Conservation (phyloP, 2,888 invertebrate species). For the Pheosia gnoma region DNA sequence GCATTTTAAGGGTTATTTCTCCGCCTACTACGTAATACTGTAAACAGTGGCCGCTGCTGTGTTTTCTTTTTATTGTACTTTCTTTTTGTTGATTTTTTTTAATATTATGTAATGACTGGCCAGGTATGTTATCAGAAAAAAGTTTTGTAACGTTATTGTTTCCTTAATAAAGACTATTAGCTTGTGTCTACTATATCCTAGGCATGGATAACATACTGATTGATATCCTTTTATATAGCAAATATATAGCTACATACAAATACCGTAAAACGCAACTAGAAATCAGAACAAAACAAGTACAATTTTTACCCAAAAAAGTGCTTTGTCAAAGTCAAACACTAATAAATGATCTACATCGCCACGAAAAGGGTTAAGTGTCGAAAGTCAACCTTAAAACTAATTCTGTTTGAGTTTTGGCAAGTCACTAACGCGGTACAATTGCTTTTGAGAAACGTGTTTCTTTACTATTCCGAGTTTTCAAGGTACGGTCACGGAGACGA, state of each 20-base stretch:
- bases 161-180: too few relatives aligned
- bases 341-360: constrained; percentile 15
- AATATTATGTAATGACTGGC: background rate
- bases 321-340: constrained; percentile 34
- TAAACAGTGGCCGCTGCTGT: constrained; percentile 22
- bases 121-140: background rate
- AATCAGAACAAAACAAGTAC: background rate
- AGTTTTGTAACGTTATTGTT: too few relatives aligned
- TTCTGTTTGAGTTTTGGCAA: constrained; percentile 40
- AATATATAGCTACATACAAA: background rate
- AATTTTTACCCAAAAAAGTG: constrained; percentile 14
- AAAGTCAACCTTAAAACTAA: constrained; percentile 42
- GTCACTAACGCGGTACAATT: constrained; percentile 49
- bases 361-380: constrained; percentile 43
- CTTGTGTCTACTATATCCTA: too few relatives aligned
- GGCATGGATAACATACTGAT: too few relatives aligned
- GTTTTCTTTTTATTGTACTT: constrained; percentile 29
- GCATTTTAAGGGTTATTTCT: constrained; percentile 49
- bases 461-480: constrained; percentile 31
- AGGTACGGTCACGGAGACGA: background rate
- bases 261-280: background rate
- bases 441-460: constrained; percentile 35
- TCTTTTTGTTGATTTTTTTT: constrained; percentile 19
- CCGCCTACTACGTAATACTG: constrained; percentile 25
- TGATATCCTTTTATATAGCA: too few relatives aligned